Evolutionary conservation across 2,888 invertebrate species (phyloP).

Genomic region (Seira musarum): DNA sequence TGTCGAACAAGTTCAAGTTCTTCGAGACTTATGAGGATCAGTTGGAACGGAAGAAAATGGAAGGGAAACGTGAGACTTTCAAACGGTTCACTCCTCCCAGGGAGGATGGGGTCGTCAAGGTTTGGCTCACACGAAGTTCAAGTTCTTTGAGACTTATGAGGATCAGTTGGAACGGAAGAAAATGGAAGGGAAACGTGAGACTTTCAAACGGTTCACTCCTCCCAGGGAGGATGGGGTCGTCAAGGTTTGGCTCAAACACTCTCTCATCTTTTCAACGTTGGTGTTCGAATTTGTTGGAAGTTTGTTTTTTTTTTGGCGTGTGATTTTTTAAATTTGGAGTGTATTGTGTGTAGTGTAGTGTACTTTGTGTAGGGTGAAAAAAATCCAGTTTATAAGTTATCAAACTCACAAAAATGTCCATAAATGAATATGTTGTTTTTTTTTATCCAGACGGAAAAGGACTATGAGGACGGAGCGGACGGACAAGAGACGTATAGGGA

Average conservation of each 20-base stretch:
- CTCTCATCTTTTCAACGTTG: background rate
- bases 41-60: conserved; percentile 77
- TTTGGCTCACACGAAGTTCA: conserved; percentile 82
- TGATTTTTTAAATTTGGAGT: background rate
- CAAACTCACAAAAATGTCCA: too few relatives aligned
- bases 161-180: conserved; percentile 79
- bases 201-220: conserved; percentile 76
- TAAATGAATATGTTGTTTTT: too few relatives aligned
- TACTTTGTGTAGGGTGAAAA: too few relatives aligned
- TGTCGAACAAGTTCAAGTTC: conserved; percentile 90
- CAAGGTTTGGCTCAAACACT: conserved; percentile 75
- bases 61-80: conserved; percentile 25
- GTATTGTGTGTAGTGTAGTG: too few relatives aligned
- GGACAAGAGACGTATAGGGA: conserved; percentile 83
- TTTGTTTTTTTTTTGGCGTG: conserved; percentile 3
- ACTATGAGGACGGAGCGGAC: conserved; percentile 70
- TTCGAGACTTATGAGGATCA: conserved; percentile 90
- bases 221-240: conserved; percentile 80
- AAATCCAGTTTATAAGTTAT: too few relatives aligned
- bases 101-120: conserved; percentile 78
- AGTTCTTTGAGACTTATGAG: conserved; percentile 91
- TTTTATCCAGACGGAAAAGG: conserved; percentile 21
- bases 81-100: conserved; percentile 81
- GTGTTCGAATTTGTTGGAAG: too few relatives aligned
- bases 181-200: conserved; percentile 72